phyloP scores from a whole-genome alignment of 2,113 vertebrate genomes.

The Mirza zaza region DNA sequence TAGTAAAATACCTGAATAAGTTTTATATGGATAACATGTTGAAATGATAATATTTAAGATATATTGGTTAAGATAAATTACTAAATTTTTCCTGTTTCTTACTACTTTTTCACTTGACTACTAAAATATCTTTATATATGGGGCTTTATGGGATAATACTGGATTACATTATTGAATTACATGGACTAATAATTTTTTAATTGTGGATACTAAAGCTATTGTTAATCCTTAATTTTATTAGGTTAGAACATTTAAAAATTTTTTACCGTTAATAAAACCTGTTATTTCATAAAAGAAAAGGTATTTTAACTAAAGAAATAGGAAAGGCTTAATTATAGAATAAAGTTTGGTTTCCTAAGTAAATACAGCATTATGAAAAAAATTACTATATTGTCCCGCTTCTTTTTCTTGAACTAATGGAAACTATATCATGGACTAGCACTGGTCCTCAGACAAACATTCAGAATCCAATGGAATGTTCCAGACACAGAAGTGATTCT shows the following conservation, averaged over 20 bases:
- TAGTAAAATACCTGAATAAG: neutral
- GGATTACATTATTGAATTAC: conserved; percentile 1
- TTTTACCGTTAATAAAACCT: neutral
- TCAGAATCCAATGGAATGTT: neutral
- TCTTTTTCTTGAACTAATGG: neutral
- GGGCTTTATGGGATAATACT: neutral
- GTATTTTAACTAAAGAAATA: conserved; percentile 22
- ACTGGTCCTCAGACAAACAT: neutral
- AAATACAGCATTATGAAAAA: conserved; percentile 1
- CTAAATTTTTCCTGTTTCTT: conserved; percentile 17
- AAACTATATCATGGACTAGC: neutral
- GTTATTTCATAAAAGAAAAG: conserved; percentile 22
- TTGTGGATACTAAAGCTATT: neutral
- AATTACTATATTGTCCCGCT: neutral
- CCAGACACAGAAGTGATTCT: neutral
- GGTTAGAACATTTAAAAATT: neutral
- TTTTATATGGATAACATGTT: neutral
- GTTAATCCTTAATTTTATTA: conserved; percentile 16
- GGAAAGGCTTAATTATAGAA: conserved; percentile 14
- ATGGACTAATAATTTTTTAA: neutral
- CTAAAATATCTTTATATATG: neutral
- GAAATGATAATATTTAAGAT: neutral
- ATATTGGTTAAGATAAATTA: conserved; percentile 28
- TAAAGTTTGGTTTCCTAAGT: conserved; percentile 49
- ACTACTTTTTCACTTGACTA: neutral